These are phyloP conservation scores for Urocitellus parryii DNA, from an alignment of 2,113 vertebrate species.

Conservation along the genomic window DNA sequence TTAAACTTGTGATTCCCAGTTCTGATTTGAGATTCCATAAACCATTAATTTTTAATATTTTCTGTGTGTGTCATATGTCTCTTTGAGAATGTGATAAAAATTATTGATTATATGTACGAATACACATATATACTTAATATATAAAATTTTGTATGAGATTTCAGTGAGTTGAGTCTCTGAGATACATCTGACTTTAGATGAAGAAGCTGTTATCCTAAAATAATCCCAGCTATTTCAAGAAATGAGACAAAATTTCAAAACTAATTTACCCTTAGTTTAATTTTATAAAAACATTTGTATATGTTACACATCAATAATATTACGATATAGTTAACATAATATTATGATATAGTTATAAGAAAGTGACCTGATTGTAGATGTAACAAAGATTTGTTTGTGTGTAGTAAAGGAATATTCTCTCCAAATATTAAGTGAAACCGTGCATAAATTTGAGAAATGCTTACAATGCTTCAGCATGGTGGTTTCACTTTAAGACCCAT, in stretches of 20 bases:
- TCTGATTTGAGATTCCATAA: slow-evolving; percentile 48
- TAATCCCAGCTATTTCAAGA: slow-evolving; percentile 57
- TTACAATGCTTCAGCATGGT: not conserved
- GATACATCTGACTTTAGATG: not conserved
- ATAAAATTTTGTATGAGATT: slow-evolving; percentile 29
- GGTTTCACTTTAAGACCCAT: not conserved
- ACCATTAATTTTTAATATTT: not conserved
- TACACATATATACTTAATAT: not conserved
- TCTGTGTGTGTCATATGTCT: not conserved
- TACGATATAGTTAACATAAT: not conserved
- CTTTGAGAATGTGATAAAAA: slow-evolving; percentile 45
- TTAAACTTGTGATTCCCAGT: slow-evolving; percentile 37
- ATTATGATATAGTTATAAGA: slow-evolving; percentile 16
- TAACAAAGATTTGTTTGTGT: slow-evolving; percentile 10
- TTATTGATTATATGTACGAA: not conserved
- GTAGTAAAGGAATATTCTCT: not conserved
- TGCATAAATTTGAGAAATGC: not conserved
- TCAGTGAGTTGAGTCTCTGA: slow-evolving; percentile 24
- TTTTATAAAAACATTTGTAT: slow-evolving; percentile 40
- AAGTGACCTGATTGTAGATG: slow-evolving; percentile 9
- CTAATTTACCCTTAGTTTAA: slow-evolving; percentile 18
- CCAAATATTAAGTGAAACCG: slow-evolving; percentile 18
- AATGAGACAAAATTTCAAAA: slow-evolving; percentile 57
- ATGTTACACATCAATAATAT: not conserved
- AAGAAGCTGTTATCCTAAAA: slow-evolving; percentile 34